Base-by-base conservation (phyloP, 2,113 vertebrate species). In the Phylloscopus trochilus region DNA sequence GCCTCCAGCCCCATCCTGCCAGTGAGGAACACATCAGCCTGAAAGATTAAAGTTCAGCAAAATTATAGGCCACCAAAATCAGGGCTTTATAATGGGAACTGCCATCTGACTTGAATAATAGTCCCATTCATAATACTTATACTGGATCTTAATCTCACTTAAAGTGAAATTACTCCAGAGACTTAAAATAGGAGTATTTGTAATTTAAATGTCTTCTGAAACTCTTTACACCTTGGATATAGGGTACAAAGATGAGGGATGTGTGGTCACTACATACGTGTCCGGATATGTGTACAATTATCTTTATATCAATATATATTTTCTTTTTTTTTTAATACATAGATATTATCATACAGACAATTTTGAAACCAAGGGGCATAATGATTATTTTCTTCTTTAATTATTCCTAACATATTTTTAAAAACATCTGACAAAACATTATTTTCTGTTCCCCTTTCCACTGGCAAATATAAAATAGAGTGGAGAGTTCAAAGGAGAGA, bases 1-100 rank as follows among this genome's bases (percentile, higher is more conserved):
- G 91, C 95, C 92, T 95, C 64, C 73, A 93, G 91, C 30, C 35
- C 52, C 28, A 41, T 92, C 51, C 60, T 95, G 86, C 83, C 58
- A 44, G 44, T 31, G 60, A 89, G 26, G 64, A 88, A 83, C 76
- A 68, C 0, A 3, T 94, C 84, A 90, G 31, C 72, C 79, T 90
- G 68, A 56, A 93, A 93, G 88, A 95, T 96, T 95, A 93, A 97
- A 94, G 81, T 92, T 95, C 92, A 92, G 72, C 77, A 94, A 96
- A 95, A 94, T 93, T 90, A 93, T 87, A 92, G 94, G 83, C 64
- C 53, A 75, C 87, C 53, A 64, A 92, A 95, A 89, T 72, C 58
- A 64, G 73, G 56, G 22, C 46, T 82, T 91, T 75, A 78, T 95
- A 94, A 96, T 97, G 58, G 73, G 80, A 96, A 95, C 60, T 89